Evolutionary conservation across 2,113 vertebrate species (phyloP).

Genomic region (Meleagris gallopavo): DNA sequence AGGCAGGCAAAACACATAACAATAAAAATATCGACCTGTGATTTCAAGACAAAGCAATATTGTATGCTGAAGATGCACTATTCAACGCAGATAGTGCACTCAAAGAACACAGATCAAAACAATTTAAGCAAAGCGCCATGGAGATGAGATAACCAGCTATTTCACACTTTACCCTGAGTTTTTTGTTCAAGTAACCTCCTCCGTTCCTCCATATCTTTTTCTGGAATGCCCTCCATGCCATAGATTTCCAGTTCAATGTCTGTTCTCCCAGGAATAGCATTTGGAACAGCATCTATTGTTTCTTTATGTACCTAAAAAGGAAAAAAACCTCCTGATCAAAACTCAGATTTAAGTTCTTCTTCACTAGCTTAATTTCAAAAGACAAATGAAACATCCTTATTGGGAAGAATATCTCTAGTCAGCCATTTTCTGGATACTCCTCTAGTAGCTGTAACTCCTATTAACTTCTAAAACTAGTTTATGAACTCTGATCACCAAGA

Average conservation of each 20-base stretch:
- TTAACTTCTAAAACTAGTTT: background rate
- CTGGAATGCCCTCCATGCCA: constrained; percentile 99
- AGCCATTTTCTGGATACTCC: background rate
- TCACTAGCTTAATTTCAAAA: background rate
- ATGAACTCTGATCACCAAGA: background rate
- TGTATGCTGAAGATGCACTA: background rate
- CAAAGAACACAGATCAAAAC: background rate
- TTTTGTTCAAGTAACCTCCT: constrained; percentile 95
- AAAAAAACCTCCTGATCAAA: background rate
- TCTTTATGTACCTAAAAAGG: constrained; percentile 94
- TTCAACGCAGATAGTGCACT: background rate
- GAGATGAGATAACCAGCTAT: background rate
- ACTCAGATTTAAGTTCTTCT: background rate
- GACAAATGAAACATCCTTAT: background rate
- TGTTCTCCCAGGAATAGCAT: constrained; percentile 96
- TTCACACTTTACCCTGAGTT: constrained; percentile 87
- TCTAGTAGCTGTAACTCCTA: background rate
- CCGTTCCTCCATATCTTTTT: constrained; percentile 98
- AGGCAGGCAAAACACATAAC: too few species aligned
- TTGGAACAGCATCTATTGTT: constrained; percentile 97
- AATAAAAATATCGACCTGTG: background rate
- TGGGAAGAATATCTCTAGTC: background rate
- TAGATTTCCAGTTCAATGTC: constrained; percentile 99
- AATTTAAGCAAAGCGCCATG: background rate
- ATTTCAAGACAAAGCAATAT: background rate